These are phyloP conservation scores for Sterrhoptilus dennistouni DNA, from an alignment of 2,113 vertebrate species.

Conservation along the genomic window DNA sequence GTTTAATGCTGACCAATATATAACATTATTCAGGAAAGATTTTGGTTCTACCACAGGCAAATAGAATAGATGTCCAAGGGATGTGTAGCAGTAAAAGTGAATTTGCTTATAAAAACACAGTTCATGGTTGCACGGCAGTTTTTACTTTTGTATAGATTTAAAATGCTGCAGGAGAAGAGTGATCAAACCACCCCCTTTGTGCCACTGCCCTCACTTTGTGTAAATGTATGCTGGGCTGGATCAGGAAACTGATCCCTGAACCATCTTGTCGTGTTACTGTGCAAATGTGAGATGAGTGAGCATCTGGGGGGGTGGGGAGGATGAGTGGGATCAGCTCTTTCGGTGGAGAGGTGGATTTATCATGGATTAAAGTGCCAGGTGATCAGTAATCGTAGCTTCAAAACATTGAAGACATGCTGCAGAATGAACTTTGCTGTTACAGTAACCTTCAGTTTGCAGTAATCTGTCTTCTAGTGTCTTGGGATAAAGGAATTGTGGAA, in stretches of 20 bases:
- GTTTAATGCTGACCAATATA: background rate
- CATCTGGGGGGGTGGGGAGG: background rate
- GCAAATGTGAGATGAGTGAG: background rate
- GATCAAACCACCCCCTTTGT: background rate
- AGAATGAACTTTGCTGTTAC: background rate
- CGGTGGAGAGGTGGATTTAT: conserved; percentile 7
- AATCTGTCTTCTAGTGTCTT: background rate
- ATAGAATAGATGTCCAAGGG: background rate
- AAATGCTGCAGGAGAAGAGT: background rate
- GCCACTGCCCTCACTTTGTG: background rate
- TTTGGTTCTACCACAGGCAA: background rate
- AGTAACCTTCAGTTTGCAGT: background rate
- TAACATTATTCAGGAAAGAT: background rate
- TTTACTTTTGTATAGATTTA: background rate
- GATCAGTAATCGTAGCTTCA: background rate
- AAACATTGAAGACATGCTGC: background rate
- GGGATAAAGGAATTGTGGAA: background rate
- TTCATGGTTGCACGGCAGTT: background rate
- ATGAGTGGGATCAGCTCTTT: conserved; percentile 18
- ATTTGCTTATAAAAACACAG: background rate
- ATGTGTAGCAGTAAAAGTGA: background rate
- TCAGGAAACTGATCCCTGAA: background rate
- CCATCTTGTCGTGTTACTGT: background rate
- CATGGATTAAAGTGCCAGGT: conserved; percentile 13
- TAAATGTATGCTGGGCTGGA: background rate